A percentile compares a stretch with the other conserved stretches of the same genome.
Evolutionary conservation across 2,888 invertebrate genomes (phyloP).

Genomic region (Lycia hirtaria): DNA sequence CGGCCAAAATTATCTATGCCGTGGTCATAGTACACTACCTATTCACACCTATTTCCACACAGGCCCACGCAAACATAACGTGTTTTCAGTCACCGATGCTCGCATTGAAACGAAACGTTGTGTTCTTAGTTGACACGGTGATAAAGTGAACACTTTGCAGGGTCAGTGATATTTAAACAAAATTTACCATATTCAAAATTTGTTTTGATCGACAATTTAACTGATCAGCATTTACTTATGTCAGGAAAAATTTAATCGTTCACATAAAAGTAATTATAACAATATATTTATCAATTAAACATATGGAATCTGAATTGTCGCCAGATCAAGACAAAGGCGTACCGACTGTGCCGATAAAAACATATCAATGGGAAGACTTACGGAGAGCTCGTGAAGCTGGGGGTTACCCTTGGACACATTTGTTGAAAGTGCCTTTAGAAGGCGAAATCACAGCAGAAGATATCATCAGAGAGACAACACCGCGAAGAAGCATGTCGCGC

Average conservation of each 20-base stretch:
- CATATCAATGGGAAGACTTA: constrained; percentile 93
- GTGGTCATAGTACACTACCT: constrained; percentile 78
- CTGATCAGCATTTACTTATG: constrained; percentile 18
- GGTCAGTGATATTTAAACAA: constrained; percentile 61
- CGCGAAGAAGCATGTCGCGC: constrained; percentile 79
- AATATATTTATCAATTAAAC: constrained; percentile 64
- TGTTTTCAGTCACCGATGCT: constrained; percentile 80
- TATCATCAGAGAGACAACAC: constrained; percentile 77
- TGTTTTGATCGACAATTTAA: constrained; percentile 17
- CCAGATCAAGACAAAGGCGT: constrained; percentile 78
- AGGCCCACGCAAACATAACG: constrained; percentile 80
- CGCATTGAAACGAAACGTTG: constrained; percentile 82
- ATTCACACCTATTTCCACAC: constrained; percentile 84
- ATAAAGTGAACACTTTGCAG: constrained; percentile 68
- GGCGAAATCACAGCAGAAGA: constrained; percentile 81
- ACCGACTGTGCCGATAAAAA: constrained; percentile 90
- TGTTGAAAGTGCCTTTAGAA: constrained; percentile 87
- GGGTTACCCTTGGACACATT: constrained; percentile 92
- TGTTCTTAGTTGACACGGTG: constrained; percentile 79
- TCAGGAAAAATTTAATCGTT: constrained; percentile 18
- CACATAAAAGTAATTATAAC: constrained; percentile 23
- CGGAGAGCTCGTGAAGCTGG: constrained; percentile 89
- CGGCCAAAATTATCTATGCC: constrained; percentile 73
- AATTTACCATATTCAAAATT: constrained; percentile 36
- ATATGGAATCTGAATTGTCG: constrained; percentile 84